Conservation (phyloP, 2,888 invertebrate genomes). For the Reticulitermes lucifugus region DNA sequence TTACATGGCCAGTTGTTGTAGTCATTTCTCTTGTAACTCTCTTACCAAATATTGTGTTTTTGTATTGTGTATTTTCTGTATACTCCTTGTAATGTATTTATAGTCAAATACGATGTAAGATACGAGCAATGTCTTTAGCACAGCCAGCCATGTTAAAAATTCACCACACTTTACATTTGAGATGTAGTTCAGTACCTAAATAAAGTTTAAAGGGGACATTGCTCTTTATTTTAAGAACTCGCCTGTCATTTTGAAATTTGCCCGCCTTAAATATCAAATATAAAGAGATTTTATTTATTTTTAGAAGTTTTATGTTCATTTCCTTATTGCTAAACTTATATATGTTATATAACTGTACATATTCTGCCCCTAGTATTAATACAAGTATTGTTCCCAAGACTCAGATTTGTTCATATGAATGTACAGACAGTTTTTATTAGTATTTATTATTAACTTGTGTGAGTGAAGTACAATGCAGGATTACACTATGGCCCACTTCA, state of each 20-base stretch:
- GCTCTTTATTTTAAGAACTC: neutral
- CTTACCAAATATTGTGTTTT: too few relatives aligned
- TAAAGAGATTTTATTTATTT: neutral
- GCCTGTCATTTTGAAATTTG: neutral
- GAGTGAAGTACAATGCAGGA: too few relatives aligned
- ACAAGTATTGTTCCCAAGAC: neutral
- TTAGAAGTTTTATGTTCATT: neutral
- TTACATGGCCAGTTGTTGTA: too few relatives aligned
- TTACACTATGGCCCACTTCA: too few relatives aligned
- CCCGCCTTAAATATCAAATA: neutral
- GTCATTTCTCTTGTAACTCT: too few relatives aligned
- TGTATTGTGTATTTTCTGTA: too few relatives aligned
- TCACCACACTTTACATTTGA: neutral
- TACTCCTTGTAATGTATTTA: too few relatives aligned
- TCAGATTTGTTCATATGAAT: neutral
- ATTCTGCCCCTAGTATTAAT: neutral
- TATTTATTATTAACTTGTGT: neutral
- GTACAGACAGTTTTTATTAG: neutral
- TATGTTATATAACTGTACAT: conserved; percentile 21
- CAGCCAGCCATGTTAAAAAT: too few relatives aligned
- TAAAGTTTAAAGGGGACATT: too few relatives aligned
- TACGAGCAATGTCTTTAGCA: too few relatives aligned
- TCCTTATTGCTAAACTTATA: neutral
- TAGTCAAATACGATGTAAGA: too few relatives aligned
- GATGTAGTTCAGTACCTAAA: neutral